These are phyloP conservation scores for Dinoponera quadriceps DNA, from an alignment of 1,140 invertebrate genomes.

Conservation along the genomic window DNA sequence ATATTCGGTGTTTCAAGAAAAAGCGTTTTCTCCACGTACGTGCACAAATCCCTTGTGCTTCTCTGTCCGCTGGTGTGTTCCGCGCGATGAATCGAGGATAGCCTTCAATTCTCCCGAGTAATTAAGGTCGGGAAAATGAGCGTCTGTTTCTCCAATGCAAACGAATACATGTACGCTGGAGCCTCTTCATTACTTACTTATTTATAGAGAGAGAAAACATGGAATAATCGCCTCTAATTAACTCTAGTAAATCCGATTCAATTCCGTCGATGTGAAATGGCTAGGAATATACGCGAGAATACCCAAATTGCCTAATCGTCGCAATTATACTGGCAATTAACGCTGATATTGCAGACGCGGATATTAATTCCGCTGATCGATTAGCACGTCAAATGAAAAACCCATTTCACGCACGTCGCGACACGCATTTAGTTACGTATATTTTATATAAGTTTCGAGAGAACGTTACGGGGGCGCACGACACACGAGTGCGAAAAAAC, in stretches of 20 bases:
- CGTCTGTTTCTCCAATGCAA: conserved; percentile 43
- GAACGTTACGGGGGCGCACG: not conserved
- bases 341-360: no score
- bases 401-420: no score
- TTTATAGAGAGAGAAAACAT: conserved; percentile 1
- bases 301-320: not conserved
- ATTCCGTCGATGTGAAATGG: not conserved
- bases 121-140: conserved; percentile 22
- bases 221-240: conserved; percentile 2
- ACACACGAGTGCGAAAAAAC: conserved; percentile 15
- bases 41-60: conserved; percentile 60
- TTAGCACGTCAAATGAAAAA: no score
- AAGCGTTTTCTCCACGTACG: conserved; percentile 42
- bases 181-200: not conserved
- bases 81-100: conserved; percentile 39
- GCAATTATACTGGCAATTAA: not conserved
- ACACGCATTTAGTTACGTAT: no score
- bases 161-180: not conserved
- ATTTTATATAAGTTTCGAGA: not conserved
- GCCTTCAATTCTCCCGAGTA: conserved; percentile 37
- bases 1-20: conserved; percentile 62
- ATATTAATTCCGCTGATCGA: no score
- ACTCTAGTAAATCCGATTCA: not conserved
- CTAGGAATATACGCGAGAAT: not conserved
- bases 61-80: conserved; percentile 64